Base-by-base conservation (phyloP, 2,797 vertebrate species). In the Loris lydekkerianus region DNA sequence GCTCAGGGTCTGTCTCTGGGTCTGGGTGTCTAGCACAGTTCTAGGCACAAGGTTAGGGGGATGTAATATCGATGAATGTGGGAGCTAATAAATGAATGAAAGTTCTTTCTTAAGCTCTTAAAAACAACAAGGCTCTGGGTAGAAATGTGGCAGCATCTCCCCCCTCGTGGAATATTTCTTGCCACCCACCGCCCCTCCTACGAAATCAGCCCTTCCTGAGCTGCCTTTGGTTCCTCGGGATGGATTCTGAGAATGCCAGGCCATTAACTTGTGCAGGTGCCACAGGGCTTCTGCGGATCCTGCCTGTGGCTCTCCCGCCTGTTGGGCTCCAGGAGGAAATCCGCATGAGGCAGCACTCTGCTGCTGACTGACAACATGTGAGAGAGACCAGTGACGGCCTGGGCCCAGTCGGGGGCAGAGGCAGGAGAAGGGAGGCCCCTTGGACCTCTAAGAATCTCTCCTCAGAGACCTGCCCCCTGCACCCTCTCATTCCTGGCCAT, bases 401-500 rank as follows among this genome's bases (percentile, higher is more conserved):
- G 18, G 56, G 56, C 56, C 56, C 56, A 21, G 49, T 53, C 49
- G 15, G 49, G 49, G 49, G 4, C 14, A 15, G 14, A 53, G 49
- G 14, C 49, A 49, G 93, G 37, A 14, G 40, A 25, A 75, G 72
- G 25, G 25, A 10, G 75, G 31, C 27, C 29, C 10, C 29, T 20
- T 13, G 10, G 18, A 10, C 75, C 83, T 46, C 46, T 40, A 69
- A 43, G 40, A 17, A 58, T 67, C 89, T 87, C 77, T 97, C 85
- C 78, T 40, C 56, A 2, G 61, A 97, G 65, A 46, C 86, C 84
- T 0, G 2, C 76, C 67, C 78, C 78, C 17, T 61, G 72, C 20
- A n/a, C 84, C 94, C 92, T 93, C 82, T 81, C 89, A 65, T 82
- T 37, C 58, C 40, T 75, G 97, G 61, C 81, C 49, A 58, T 83